Evolutionary conservation across 2,888 invertebrate species (phyloP), one percentile per base, ranked within the genome.

Genomic region (Netelia inedita): DNA sequence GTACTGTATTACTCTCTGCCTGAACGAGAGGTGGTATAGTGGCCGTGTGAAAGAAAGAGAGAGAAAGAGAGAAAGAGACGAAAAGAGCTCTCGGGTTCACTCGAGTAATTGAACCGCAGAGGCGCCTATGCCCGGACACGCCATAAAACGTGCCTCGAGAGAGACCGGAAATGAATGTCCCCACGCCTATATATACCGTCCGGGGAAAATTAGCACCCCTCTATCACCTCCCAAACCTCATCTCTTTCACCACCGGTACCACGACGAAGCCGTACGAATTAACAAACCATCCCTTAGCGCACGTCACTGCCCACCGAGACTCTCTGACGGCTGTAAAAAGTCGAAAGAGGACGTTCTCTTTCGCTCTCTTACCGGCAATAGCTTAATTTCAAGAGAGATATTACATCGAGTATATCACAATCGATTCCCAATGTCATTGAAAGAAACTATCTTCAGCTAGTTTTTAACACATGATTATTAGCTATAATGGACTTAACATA

Each of bases 111-210:
- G 85, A 87, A 87, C 86, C 83, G 87, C 84, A 85, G 79, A 79
- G 82, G 80, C 81, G 83, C 80, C 83, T 81, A 74, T 50, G 61
- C 66, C 84, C 82, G 84, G 82, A 87, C 85, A 79, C 85, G 83
- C 85, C 85, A 83, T 87, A 87, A 87, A 87, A 87, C 86, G 80
- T 76, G 83, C 79, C 78, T 74, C 82, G 57, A 65, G 65, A 87
- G 79, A 87, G 82, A 71, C 87, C 87, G 87, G 87, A 87, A 87
- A 87, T 87, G 85, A 87, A 85, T 82, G 85, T 87, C 82, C 85
- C 80, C 65, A 43, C 63, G 55, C 79, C 79, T 55, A 68, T 21
- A 68, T 68, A 68, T 43, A 55, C 41, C 63, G 50, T 61, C 69
- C 80, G 50, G 68, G 35, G 57, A 74, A 80, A 87, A 87, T 87